phyloP scores from a whole-genome alignment of 1,140 invertebrate genomes.

The Doryteuthis pealeii region DNA sequence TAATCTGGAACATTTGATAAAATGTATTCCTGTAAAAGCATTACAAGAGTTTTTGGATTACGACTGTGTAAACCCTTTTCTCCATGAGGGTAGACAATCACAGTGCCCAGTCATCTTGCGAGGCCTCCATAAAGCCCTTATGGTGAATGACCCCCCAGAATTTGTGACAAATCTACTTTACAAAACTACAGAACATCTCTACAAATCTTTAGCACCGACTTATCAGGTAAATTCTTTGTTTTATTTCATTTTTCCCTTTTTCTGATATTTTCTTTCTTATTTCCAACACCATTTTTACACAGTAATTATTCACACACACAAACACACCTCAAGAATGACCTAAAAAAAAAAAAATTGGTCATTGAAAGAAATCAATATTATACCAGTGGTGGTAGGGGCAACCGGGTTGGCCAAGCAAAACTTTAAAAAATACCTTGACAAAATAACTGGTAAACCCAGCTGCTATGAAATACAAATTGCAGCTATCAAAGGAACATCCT shows the following conservation, averaged over 20 bases:
- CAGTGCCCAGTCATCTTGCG: conserved; percentile 27
- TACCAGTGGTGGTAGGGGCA: too few relatives aligned
- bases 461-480: too few relatives aligned
- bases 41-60: conserved; percentile 36
- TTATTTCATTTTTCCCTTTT: neutral
- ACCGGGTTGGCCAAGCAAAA: too few relatives aligned
- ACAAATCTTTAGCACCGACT: conserved; percentile 20
- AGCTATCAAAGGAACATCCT: too few relatives aligned
- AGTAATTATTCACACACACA: too few relatives aligned
- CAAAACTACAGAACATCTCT: conserved; percentile 28
- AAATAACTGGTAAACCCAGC: too few relatives aligned
- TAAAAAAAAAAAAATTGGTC: too few relatives aligned
- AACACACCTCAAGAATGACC: too few relatives aligned
- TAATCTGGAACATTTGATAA: conserved; percentile 29
- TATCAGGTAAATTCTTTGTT: conserved; percentile 11
- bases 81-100: conserved; percentile 13
- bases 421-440: too few relatives aligned
- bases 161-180: conserved; percentile 38
- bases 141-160: conserved; percentile 43
- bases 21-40: conserved; percentile 22
- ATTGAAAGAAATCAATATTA: too few relatives aligned
- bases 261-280: conserved; percentile 5
- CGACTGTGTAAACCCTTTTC: conserved; percentile 27
- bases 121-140: conserved; percentile 41
- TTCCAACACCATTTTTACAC: neutral